Evolutionary conservation across 1,140 invertebrate species (phyloP).

Genomic region (Batillaria attramentaria): DNA sequence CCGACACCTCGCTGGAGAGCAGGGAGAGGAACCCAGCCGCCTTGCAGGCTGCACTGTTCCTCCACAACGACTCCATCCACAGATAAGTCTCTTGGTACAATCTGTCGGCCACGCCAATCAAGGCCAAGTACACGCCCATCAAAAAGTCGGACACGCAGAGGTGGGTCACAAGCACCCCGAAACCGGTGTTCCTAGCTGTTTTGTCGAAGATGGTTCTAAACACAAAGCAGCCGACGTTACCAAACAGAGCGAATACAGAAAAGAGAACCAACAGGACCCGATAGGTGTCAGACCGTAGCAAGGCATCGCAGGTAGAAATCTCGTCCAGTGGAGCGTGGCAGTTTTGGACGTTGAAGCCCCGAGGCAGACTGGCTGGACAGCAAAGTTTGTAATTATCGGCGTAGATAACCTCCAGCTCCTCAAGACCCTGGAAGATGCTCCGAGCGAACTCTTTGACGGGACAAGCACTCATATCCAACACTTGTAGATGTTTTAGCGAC

Average conservation of each 20-base stretch:
- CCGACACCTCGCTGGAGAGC: conserved; percentile 32
- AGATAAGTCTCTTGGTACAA: conserved; percentile 49
- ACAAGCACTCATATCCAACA: neutral
- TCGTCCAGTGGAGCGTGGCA: conserved; percentile 40
- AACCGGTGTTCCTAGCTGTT: neutral
- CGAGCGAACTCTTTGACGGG: neutral
- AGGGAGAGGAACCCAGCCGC: conserved; percentile 27
- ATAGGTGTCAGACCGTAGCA: conserved; percentile 19
- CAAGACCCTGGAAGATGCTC: conserved; percentile 27
- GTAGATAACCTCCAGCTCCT: conserved; percentile 12
- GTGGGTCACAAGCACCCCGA: conserved; percentile 47
- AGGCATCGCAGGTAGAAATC: neutral
- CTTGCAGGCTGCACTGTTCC: conserved; percentile 2
- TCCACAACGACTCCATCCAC: conserved; percentile 18
- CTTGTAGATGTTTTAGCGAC: neutral
- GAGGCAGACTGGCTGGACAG: too few relatives aligned
- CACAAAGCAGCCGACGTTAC: conserved; percentile 39
- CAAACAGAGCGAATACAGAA: conserved; percentile 36
- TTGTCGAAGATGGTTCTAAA: conserved; percentile 19
- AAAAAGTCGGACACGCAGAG: too few relatives aligned
- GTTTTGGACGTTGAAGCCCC: conserved; percentile 44
- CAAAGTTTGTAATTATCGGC: conserved; percentile 44
- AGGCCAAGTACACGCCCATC: conserved; percentile 29
- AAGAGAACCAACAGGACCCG: conserved; percentile 42
- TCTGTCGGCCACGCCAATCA: conserved; percentile 23